Evolutionary conservation across 2,113 vertebrate genomes (phyloP).

Genomic region (Hiodon tergisus): DNA sequence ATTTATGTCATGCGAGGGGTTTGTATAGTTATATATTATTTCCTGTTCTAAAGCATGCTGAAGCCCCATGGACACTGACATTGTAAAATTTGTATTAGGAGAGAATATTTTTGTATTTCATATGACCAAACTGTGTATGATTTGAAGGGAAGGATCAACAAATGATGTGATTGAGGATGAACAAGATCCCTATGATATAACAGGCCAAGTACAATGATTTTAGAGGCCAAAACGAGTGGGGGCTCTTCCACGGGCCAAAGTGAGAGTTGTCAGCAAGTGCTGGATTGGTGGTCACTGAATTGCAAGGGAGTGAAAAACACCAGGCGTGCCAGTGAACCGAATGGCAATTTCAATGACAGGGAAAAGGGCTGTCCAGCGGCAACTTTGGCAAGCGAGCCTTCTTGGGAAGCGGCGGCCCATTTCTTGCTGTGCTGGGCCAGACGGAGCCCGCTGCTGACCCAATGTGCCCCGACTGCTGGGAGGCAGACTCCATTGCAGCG

Average conservation of each 20-base stretch:
- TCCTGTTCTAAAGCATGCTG: no score
- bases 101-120: no score
- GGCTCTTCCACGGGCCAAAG: background rate
- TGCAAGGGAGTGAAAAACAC: conserved; percentile 5
- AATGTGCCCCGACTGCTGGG: background rate
- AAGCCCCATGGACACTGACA: no score
- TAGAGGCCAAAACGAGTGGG: background rate
- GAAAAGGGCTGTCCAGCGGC: background rate
- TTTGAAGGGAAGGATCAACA: no score
- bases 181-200: no score
- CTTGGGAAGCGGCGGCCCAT: background rate
- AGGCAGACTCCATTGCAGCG: background rate
- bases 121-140: no score
- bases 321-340: no score
- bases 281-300: conserved; percentile 18
- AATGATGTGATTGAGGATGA: no score
- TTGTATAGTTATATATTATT: no score
- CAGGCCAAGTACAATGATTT: background rate
- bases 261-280: conserved; percentile 7
- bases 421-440: background rate
- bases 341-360: no score
- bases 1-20: no score
- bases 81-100: no score
- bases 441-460: background rate
- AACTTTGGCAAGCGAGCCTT: background rate